Base-by-base conservation (phyloP, 2,113 vertebrate species). In the Cariama cristata region DNA sequence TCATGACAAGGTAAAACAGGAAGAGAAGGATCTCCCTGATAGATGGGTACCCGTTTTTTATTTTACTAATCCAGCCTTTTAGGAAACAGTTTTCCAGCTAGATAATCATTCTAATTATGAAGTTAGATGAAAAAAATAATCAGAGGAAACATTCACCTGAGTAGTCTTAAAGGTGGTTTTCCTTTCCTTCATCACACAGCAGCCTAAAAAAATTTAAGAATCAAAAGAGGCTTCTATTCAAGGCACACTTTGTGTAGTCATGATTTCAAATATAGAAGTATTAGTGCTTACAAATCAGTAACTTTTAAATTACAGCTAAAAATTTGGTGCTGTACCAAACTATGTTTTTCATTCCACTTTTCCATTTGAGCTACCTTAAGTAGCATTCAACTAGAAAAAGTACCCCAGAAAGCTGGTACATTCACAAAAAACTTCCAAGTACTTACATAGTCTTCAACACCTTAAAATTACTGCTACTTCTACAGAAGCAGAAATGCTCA, bases 41-140 rank as follows among this genome's bases (percentile, higher is more conserved):
- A 72, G 9, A 32, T 79, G 20, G 2, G 4, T 6, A 17, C 14
- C 0, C 12, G 21, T 59, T 59, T 44, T 56, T 63, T 0, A 53
- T 53, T 88, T 79, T 75, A 82, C 2, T 42, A 67, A 76, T 47
- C 44, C 47, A 88, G 12, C 8, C 14, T 56, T 50, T 42, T 21
- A 95, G 44, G 32, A 49, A 87, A 66, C n/a, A n/a, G 21, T 74
- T 86, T 80, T 83, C 47, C 49, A 86, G 50, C 27, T 4, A 64
- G 35, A 33, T 5, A 52, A 47, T 18, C 4, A 56, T 30, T 81
- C 38, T 4, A 56, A 58, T 26, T 42, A 33, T 10, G 5, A 64
- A 68, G 19, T 27, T 22, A 58, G 9, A 68, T 18, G 8, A 9
- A 24, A 50, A 74, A 27, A 72, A 8, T 0, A 69, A 12, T 12